Evolutionary conservation across 92 coral and sea anemone species (phyloP), one percentile per base, ranked within the genome.

Genomic region (Epizoanthus illoricatus): DNA sequence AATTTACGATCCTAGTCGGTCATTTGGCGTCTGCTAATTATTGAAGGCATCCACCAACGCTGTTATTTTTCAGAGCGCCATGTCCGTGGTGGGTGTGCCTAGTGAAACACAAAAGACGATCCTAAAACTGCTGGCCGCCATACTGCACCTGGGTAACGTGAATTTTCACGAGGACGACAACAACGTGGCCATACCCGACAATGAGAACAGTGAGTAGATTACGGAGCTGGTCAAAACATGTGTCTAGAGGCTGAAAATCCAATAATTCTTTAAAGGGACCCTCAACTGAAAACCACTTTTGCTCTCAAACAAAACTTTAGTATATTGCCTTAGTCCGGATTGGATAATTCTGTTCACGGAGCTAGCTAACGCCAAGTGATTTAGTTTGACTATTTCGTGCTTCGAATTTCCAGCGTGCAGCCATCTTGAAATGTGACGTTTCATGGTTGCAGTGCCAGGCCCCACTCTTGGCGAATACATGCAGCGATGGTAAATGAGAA

Each of bases 121-220:
- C 19, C 84, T 92, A 33, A 91, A 80, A 61, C 55, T 92, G 61
- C 76, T 92, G 4, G 89, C 97, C 17, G 94, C 98, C 62, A 89
- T 94, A 62, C 85, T 94, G 4, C 94, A 94, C 67, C 87, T 94
- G 60, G 98, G 98, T 7, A 94, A 94, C 85, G 86, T 94, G 45
- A 66, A 86, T 24, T 94, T 94, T 61, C 81, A 76, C 17, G 98
- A 94, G 69, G 90, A 87, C 24, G 95, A 90, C 13, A 71, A 89
- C 63, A 92, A 92, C 57, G 90, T 81, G 54, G 93, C 98, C 0
- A 86, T 81, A 19, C 91, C 97, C 6, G 90, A 83, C 63, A 81
- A 75, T 17, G 87, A 84, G 59, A 63, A 75, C 73, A 52, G 93
- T 89, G 49, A 78, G 93, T 87, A 42, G 23, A 17, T 15, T 1